phyloP scores from a whole-genome alignment of 1,140 invertebrate genomes.

The Araneus ventricosus region DNA sequence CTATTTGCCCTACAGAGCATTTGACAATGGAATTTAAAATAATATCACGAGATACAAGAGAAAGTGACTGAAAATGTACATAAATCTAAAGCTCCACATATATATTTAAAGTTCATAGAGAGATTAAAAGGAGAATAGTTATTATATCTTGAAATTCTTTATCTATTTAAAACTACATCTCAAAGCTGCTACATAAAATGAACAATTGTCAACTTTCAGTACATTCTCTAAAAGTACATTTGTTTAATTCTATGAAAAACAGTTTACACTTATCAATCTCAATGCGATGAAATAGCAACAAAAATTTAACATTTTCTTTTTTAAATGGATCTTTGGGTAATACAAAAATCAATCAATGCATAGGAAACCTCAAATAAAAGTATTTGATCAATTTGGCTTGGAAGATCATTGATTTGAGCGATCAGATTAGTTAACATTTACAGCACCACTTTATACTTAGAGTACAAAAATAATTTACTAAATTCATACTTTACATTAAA shows the following conservation, averaged over 20 bases:
- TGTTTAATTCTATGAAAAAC: background rate
- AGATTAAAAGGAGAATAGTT: too few species aligned
- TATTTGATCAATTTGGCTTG: slow-evolving; percentile 45
- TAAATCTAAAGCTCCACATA: too few species aligned
- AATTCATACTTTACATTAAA: slow-evolving; percentile 5
- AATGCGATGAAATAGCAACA: background rate
- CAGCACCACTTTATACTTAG: background rate
- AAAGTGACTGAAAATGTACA: too few species aligned
- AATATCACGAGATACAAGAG: background rate
- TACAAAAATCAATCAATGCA: background rate
- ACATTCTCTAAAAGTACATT: background rate
- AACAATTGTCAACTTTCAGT: too few species aligned
- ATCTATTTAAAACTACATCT: too few species aligned
- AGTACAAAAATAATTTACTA: background rate
- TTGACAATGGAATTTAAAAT: background rate
- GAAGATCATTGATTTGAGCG: slow-evolving; percentile 47
- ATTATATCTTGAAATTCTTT: too few species aligned
- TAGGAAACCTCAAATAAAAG: background rate
- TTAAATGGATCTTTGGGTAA: background rate
- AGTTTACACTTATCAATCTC: background rate
- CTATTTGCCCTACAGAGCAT: background rate
- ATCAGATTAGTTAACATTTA: slow-evolving; percentile 1
- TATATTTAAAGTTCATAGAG: too few species aligned
- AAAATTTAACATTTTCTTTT: background rate
- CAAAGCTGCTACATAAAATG: too few species aligned